Base-by-base conservation (phyloP, 2,113 vertebrate species). In the Caracal caracal region DNA sequence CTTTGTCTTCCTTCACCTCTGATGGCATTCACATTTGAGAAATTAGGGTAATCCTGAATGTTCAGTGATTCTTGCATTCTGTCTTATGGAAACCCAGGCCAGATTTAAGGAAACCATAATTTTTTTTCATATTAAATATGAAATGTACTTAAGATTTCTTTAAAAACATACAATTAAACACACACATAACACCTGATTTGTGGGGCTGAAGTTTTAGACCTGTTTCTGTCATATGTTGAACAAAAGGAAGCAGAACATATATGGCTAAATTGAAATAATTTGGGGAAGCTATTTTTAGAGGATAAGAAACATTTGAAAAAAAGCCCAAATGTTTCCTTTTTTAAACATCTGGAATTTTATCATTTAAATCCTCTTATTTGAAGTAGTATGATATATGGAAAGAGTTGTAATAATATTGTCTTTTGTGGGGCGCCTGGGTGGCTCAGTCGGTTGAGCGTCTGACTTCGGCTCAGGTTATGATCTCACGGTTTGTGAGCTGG, bases 241-340 rank as follows among this genome's bases (percentile, higher is more conserved):
- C n/a, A 89, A 93, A 94, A 73, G 30, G 49, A 93, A 80, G 28
- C 3, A 65, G 65, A 84, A 95, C 6, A 70, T 63, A 24, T 35
- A 68, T 95, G 73, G 13, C 7, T 43, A 93, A 68, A 85, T 13
- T 59, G 53, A 76, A 22, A 73, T 63, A 40, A 6, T 70, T 76
- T 85, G 53, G 22, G 40, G 40, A 71, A 94, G 30, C 2, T 35
- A 51, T 90, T 61, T 91, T 96, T 73, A 71, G 53, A 95, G 47
- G 51, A 17, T 82, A 89, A 95, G 71, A 94, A 91, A 82, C n/a
- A 93, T 49, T 85, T 86, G 13, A 90, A 95, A 76, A 43, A 9
- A 43, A 43, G 43, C 43, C 35, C 90, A 70, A 84, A 73, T 89
- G 6, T 83, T 86, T 88, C 51, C 16, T 73, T 70, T 95, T 76